Conservation (phyloP, 2,113 vertebrate species). For the Tragelaphus imberbis region DNA sequence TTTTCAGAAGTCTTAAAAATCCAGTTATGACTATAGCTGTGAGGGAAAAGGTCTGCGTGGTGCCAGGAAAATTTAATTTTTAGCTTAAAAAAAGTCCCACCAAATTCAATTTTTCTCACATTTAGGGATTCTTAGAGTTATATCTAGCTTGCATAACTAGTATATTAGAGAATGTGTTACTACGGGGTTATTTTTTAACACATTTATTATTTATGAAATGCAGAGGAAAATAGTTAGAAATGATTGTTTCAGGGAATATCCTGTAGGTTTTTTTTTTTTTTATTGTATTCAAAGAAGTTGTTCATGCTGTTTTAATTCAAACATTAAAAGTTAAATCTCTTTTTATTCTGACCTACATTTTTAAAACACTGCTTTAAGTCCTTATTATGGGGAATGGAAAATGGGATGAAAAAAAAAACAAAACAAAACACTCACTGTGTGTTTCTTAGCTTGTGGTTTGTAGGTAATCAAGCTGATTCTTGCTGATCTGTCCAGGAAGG, state of each 20-base stretch:
- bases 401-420: not conserved
- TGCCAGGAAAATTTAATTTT: slow-evolving; percentile 72
- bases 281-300: slow-evolving; percentile 71
- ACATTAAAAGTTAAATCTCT: slow-evolving; percentile 72
- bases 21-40: slow-evolving; percentile 70
- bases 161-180: slow-evolving; percentile 66
- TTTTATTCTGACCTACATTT: slow-evolving; percentile 68
- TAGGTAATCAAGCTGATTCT: not conserved
- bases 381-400: not conserved
- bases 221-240: slow-evolving; percentile 74
- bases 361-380: not conserved
- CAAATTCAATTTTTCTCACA: slow-evolving; percentile 71
- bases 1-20: slow-evolving; percentile 70
- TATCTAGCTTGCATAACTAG: slow-evolving; percentile 71
- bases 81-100: slow-evolving; percentile 59
- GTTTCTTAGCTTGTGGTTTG: not conserved
- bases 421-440: not conserved
- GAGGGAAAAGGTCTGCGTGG: slow-evolving; percentile 63
- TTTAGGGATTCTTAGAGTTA: slow-evolving; percentile 66
- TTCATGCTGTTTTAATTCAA: slow-evolving; percentile 66
- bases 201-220: slow-evolving; percentile 80
- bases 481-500: not conserved
- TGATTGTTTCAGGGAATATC: slow-evolving; percentile 76
- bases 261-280: slow-evolving; percentile 51
- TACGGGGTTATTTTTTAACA: slow-evolving; percentile 60